Base-by-base conservation (phyloP, 2,113 vertebrate genomes). In the Leucopsar rothschildi region DNA sequence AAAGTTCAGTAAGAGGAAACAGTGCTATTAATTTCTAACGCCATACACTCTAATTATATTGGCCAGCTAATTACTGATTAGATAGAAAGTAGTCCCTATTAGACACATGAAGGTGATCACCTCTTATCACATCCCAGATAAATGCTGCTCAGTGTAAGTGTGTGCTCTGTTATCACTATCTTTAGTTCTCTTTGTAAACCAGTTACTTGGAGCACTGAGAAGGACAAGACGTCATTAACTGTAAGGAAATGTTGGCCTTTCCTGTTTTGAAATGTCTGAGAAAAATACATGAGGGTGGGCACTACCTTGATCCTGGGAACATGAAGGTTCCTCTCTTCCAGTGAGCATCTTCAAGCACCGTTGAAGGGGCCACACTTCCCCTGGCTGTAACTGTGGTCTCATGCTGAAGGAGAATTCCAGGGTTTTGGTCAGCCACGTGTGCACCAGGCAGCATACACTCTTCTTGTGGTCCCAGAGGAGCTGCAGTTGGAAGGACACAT, bases 341-440 rank as follows among this genome's bases (percentile, higher is more conserved):
- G 33, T 10, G 29, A 68, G 13, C 18, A 47, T 47, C 45, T 89
- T 83, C 29, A 42, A 50, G 68, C 40, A 28, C 22, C 27, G 12
- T 19, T 82, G 87, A 50, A 57, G 63, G 14, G 42, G 47, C 19
- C 28, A 28, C 39, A 20, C 37, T 77, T 69, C 6, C 28, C 25
- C 29, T 3, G 4, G 39, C 11, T 44, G 28, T 57, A 53, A 3
- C 25, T 63, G 27, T 50, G 53, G 21, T 52, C 31, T 70, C 50
- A 17, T 6, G 29, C 5, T 17, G 52, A 68, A 75, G 52, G 35
- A 79, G 21, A 19, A 40, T 52, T 39, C 45, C 15, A 0, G 5
- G 21, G 39, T 50, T 76, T 53, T 3, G 6, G 19, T 23, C 28
- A 82, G 33, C 40, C 17, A 9, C 0, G 0, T 39, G n/a, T 2